These are phyloP conservation scores for Elephantulus edwardii DNA, from an alignment of 2,113 vertebrate genomes.

Conservation along the genomic window DNA sequence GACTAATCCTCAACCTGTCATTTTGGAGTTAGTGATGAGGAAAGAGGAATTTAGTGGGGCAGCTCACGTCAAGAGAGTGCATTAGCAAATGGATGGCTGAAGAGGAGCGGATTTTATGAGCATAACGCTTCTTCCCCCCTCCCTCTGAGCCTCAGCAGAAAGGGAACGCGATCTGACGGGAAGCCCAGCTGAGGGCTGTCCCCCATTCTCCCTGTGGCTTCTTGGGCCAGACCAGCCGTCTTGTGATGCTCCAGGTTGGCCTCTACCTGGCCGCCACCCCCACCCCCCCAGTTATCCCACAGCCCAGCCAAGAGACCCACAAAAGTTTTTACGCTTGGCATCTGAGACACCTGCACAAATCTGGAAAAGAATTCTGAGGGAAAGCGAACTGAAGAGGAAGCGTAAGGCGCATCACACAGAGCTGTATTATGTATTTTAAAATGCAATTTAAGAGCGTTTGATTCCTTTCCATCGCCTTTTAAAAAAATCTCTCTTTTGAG, in stretches of 20 bases:
- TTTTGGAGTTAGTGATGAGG: conserved; percentile 71
- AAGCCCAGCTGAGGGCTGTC: neutral
- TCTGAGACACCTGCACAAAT: conserved; percentile 58
- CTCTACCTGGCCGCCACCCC: neutral
- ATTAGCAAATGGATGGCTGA: conserved; percentile 62
- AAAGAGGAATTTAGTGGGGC: conserved; percentile 71
- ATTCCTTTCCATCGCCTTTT: conserved; percentile 20
- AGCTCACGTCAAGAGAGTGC: conserved; percentile 69
- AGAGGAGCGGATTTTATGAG: conserved; percentile 39
- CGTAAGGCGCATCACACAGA: neutral
- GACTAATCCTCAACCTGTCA: conserved; percentile 69
- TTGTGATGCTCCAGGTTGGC: neutral
- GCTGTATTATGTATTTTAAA: conserved; percentile 1
- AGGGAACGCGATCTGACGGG: conserved; percentile 41
- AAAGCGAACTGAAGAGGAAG: conserved; percentile 26
- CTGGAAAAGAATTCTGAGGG: conserved; percentile 10
- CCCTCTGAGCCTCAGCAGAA: neutral
- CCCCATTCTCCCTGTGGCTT: neutral
- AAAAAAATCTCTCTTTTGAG: neutral
- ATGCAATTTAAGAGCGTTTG: conserved; percentile 50
- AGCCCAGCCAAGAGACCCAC: neutral
- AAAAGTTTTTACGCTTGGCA: conserved; percentile 40
- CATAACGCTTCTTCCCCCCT: neutral
- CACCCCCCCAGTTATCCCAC: neutral
- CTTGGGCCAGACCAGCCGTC: neutral